Evolutionary conservation across 2,888 invertebrate species (phyloP).

Genomic region (Sabatieria punctata): DNA sequence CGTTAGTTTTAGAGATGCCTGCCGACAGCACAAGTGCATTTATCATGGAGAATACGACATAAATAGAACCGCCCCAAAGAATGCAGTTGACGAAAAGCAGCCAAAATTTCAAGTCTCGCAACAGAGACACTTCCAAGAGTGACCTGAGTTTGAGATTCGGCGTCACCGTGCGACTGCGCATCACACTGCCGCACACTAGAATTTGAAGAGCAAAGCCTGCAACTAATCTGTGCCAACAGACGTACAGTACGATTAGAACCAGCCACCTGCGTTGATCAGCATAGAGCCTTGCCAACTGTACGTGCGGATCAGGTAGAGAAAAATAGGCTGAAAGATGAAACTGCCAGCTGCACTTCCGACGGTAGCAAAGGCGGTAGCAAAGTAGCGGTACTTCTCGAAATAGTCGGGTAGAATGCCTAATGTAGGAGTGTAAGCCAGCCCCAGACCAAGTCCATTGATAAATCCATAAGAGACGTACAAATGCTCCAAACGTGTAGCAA

Average conservation of each 20-base stretch:
- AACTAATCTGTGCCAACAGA: not conserved
- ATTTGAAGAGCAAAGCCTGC: not conserved
- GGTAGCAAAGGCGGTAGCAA: slow-evolving; percentile 33
- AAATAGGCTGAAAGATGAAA: slow-evolving; percentile 28
- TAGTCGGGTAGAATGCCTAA: slow-evolving; percentile 34
- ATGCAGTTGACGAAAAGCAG: slow-evolving; percentile 3
- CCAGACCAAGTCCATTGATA: slow-evolving; percentile 24
- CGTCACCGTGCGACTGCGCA: not conserved
- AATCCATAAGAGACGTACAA: slow-evolving; percentile 33
- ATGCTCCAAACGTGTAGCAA: slow-evolving; percentile 24
- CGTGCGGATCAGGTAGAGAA: slow-evolving; percentile 25
- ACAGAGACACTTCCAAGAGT: slow-evolving; percentile 2
- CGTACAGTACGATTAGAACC: not conserved
- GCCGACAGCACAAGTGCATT: too few relatives aligned
- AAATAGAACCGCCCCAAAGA: slow-evolving; percentile 1
- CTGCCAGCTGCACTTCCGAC: slow-evolving; percentile 34
- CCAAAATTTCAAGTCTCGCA: not conserved
- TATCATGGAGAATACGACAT: too few relatives aligned
- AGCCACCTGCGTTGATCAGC: slow-evolving; percentile 21
- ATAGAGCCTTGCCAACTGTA: slow-evolving; percentile 33
- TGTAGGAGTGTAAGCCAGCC: slow-evolving; percentile 29
- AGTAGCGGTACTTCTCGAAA: slow-evolving; percentile 30
- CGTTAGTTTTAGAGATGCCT: too few relatives aligned
- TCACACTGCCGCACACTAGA: not conserved
- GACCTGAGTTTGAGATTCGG: not conserved